Conservation (phyloP, 2,888 invertebrate genomes). For the Serripes groenlandicus region DNA sequence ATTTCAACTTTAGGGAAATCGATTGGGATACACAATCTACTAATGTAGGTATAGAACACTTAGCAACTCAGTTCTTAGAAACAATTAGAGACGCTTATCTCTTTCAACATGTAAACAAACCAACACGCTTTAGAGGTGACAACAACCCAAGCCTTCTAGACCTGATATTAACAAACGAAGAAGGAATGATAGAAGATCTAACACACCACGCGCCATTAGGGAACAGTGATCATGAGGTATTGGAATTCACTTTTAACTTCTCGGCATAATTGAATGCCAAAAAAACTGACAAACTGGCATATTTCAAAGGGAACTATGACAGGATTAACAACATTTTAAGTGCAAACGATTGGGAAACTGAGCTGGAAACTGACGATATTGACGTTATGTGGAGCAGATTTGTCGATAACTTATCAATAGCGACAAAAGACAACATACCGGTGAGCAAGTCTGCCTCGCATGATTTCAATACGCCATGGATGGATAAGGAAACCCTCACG, state of each 20-base stretch:
- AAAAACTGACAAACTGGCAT: slow-evolving; percentile 4
- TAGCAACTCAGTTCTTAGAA: background rate
- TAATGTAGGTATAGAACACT: background rate
- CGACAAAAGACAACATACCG: slow-evolving; percentile 15
- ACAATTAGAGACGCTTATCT: background rate
- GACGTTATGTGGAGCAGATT: slow-evolving; percentile 8
- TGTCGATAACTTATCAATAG: slow-evolving; percentile 3
- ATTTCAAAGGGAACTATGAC: slow-evolving; percentile 8
- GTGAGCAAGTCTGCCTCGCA: background rate
- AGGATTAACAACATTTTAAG: background rate
- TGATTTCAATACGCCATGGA: slow-evolving; percentile 8
- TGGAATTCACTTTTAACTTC: too few relatives aligned
- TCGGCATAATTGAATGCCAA: too few relatives aligned
- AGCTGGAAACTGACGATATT: background rate
- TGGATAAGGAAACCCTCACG: background rate
- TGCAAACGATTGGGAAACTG: background rate
- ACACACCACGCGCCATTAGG: slow-evolving; percentile 11
- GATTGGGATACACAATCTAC: background rate
- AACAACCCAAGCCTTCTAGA: background rate
- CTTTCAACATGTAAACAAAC: background rate
- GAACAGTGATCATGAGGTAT: slow-evolving; percentile 9
- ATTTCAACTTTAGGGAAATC: slow-evolving; percentile 2
- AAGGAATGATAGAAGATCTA: background rate
- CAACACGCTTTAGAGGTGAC: background rate
- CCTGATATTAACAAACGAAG: slow-evolving; percentile 13